Conservation (phyloP, 2,888 invertebrate species). For the Conops quadrifasciatus region DNA sequence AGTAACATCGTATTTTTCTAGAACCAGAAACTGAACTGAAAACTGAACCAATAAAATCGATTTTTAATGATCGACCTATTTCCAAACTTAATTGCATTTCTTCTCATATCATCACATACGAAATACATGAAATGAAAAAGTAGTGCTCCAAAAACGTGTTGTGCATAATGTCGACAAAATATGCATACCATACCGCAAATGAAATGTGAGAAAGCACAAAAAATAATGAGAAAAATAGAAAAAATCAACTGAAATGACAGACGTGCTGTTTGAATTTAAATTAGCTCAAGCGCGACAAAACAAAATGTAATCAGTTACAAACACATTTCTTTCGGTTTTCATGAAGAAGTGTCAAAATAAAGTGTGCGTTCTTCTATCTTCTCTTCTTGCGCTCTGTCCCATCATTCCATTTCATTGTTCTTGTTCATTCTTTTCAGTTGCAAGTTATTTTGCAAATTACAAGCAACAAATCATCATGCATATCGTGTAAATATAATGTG, state of each 20-base stretch:
- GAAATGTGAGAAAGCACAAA: background rate
- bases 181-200: too few species aligned
- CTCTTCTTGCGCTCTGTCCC: background rate
- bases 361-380: background rate
- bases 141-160: constrained; percentile 22
- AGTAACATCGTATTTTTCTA: too few species aligned
- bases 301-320: background rate
- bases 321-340: background rate
- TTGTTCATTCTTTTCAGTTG: too few species aligned
- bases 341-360: background rate
- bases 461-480: too few species aligned
- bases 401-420: too few species aligned
- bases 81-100: background rate
- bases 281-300: background rate
- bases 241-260: background rate
- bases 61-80: constrained; percentile 20
- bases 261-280: background rate
- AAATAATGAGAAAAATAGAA: background rate
- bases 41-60: constrained; percentile 4
- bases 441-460: too few species aligned
- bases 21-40: background rate
- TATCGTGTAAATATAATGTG: too few species aligned
- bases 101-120: too few species aligned
- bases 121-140: too few species aligned
- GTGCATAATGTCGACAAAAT: constrained; percentile 1